A percentile compares a stretch with the other conserved stretches of the same genome.
Evolutionary conservation across 1,140 invertebrate species (phyloP).

Genomic region (Euwallacea fornicatus): DNA sequence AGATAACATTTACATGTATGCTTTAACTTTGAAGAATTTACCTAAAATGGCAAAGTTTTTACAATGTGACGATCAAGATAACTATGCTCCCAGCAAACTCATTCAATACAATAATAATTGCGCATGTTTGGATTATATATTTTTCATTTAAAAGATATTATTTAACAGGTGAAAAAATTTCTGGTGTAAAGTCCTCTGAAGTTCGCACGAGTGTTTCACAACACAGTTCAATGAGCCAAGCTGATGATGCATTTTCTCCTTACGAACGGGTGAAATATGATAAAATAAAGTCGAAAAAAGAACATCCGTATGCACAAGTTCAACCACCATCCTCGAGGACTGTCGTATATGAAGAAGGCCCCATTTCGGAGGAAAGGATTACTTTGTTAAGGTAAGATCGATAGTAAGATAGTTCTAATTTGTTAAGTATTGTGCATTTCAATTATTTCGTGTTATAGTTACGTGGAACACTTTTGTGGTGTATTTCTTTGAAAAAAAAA

Average conservation of each 20-base stretch:
- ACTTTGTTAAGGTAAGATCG: constrained; percentile 42
- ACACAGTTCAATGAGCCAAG: constrained; percentile 62
- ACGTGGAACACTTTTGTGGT: background rate
- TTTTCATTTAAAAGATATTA: too few relatives aligned
- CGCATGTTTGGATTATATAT: too few relatives aligned
- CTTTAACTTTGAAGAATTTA: too few relatives aligned
- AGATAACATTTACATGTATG: too few relatives aligned
- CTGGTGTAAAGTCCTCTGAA: constrained; percentile 46
- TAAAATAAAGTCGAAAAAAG: constrained; percentile 56
- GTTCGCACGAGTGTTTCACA: constrained; percentile 58
- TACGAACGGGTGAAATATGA: constrained; percentile 64
- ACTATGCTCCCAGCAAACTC: too few relatives aligned
- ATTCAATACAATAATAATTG: too few relatives aligned
- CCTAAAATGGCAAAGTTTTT: too few relatives aligned
- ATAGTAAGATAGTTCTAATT: background rate
- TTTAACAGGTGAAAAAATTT: constrained; percentile 47
- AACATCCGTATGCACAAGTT: constrained; percentile 71
- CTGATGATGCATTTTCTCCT: constrained; percentile 61
- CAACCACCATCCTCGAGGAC: constrained; percentile 48
- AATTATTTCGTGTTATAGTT: constrained; percentile 1
- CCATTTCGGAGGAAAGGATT: constrained; percentile 38
- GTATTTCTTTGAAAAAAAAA: background rate
- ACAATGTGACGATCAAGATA: too few relatives aligned
- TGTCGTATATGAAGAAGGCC: constrained; percentile 32
- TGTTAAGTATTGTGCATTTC: background rate